phyloP scores from a whole-genome alignment of 2,797 vertebrate species.

The Diceros bicornis region DNA sequence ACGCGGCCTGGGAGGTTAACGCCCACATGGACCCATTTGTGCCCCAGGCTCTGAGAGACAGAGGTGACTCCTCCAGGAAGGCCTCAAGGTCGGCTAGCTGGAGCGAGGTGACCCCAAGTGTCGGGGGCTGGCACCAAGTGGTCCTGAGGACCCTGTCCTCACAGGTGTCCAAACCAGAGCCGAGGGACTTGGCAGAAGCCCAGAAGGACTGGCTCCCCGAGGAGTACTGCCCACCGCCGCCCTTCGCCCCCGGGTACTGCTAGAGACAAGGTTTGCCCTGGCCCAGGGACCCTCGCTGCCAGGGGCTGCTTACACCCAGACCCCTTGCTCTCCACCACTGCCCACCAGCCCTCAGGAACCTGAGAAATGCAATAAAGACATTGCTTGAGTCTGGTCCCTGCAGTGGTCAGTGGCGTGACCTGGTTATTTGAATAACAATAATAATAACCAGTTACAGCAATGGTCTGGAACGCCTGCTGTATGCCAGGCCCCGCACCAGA shows the following conservation, averaged over 20 bases:
- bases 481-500: not conserved
- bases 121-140: not conserved
- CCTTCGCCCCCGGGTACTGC: conserved; percentile 85
- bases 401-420: not conserved
- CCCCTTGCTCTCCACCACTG: not conserved
- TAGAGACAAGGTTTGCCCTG: not conserved
- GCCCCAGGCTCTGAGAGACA: not conserved
- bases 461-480: not conserved
- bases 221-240: conserved; percentile 81
- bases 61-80: not conserved
- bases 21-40: accelerated
- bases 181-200: not conserved
- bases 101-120: not conserved
- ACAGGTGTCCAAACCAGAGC: not conserved
- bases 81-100: not conserved
- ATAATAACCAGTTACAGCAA: too few species aligned
- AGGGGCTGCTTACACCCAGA: not conserved
- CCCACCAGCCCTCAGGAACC: not conserved
- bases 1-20: accelerated
- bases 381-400: not conserved
- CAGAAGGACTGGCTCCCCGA: conserved; percentile 56
- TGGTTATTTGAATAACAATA: not conserved
- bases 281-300: not conserved
- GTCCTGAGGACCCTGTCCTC: not conserved
- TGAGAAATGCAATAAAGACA: not conserved